Conservation (phyloP, 1,140 invertebrate species). For the Scaptomyza montana region DNA sequence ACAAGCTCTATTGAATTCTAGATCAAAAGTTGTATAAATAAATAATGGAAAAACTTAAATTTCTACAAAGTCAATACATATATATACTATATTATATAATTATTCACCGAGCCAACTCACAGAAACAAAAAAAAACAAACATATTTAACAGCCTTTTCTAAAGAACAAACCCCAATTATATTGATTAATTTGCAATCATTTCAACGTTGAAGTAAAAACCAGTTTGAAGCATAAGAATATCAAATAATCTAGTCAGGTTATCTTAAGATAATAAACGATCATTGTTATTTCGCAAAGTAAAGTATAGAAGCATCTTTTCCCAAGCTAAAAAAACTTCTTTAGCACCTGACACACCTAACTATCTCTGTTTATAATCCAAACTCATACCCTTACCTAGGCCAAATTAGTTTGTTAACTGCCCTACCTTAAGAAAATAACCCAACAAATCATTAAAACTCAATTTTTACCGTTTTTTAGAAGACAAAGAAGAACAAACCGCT, state of each 20-base stretch:
- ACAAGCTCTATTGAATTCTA: too few species aligned
- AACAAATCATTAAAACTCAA: conserved; percentile 69
- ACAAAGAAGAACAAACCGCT: conserved; percentile 29
- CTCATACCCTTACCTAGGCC: conserved; percentile 16
- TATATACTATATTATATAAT: too few species aligned
- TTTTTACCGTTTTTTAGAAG: conserved; percentile 35
- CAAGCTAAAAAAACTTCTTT: background rate
- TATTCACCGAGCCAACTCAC: too few species aligned
- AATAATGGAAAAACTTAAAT: too few species aligned
- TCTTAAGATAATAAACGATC: background rate
- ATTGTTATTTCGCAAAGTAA: background rate
- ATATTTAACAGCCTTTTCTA: background rate
- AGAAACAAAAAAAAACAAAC: background rate
- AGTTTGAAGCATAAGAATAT: too few species aligned
- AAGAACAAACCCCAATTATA: background rate
- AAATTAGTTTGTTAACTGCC: conserved; percentile 14
- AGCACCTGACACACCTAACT: background rate
- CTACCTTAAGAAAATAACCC: background rate
- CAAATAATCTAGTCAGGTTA: background rate
- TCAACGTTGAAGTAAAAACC: background rate
- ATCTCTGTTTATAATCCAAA: background rate
- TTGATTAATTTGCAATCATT: background rate
- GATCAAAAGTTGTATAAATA: too few species aligned
- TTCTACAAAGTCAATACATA: too few species aligned
- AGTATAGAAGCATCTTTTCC: background rate